Base-by-base conservation (phyloP, 1,140 invertebrate species). In the Monomorium pharaonis region DNA sequence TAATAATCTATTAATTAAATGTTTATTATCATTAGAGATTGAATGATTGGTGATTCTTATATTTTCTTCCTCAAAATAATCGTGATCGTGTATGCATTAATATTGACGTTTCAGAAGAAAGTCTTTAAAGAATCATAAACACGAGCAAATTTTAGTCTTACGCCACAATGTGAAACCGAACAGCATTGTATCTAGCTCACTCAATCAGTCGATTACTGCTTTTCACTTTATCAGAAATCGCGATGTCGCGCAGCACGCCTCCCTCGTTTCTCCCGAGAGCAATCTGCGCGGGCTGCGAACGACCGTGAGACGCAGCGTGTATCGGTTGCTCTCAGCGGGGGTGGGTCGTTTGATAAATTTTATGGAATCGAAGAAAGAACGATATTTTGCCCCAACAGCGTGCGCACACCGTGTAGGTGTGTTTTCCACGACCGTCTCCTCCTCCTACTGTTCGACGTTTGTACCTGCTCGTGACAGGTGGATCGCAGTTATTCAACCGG, bases 311-410 rank as follows among this genome's bases (percentile, higher is more conserved):
- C 77, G 47, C 60, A 37, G 33, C 47, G 44, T 65, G 62, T 80
- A 67, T 80, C 62, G 75, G 76, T 78, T 67, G 62, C 76, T 49
- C 62, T 60, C 67, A 58, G 84, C 60, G 83, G 70, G 42, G 63
- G 37, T 69, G 33, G 88, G 80, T 76, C 86, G 87, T 92, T 93
- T 93, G 92, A 94, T 92, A 92, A 93, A 93, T 92, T 93, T 93
- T 92, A 93, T 93, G 90, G 92, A 91, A 93, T 88, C 85, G 74
- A 91, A 89, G 90, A 83, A 93, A 92, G 80, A 77, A 94, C 69
- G 75, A 90, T 92, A 92, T 91, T 93, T 93, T 94, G 70, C 90
- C 67, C 91, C 88, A 86, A 90, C 86, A 88, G 86, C 74, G 83
- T 84, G 80, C 56, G 27, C 14, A 87, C 83, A 74, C 18, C 27